A percentile compares a stretch with the other conserved stretches of the same genome.
These are phyloP conservation scores for Tragulus kanchil DNA, from an alignment of 2,113 vertebrate species.

Conservation along the genomic window DNA sequence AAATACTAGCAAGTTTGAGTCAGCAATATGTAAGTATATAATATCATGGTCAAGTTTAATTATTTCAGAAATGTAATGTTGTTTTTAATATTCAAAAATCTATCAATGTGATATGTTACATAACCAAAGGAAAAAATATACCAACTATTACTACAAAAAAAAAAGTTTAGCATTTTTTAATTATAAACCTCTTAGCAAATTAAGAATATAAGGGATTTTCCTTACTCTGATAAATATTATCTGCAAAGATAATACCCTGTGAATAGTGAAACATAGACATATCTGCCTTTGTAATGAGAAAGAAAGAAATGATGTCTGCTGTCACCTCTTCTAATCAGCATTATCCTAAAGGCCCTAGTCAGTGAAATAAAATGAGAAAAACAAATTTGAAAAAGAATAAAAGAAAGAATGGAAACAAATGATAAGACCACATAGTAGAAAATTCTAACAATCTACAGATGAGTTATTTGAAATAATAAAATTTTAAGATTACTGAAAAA, in stretches of 20 bases:
- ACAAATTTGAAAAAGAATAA: not conserved
- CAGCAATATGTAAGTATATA: not conserved
- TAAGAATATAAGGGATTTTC: not conserved
- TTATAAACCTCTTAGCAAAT: not conserved
- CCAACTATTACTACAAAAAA: not conserved
- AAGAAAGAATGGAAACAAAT: not conserved
- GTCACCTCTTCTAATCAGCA: not conserved
- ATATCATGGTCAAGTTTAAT: not conserved
- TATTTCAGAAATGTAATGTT: not conserved
- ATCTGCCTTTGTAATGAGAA: not conserved
- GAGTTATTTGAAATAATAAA: constrained; percentile 2
- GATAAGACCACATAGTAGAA: not conserved
- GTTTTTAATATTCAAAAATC: not conserved
- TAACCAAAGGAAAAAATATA: not conserved
- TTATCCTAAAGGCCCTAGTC: not conserved
- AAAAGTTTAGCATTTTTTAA: not conserved
- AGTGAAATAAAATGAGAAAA: not conserved
- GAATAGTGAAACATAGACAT: not conserved
- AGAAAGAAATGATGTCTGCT: not conserved
- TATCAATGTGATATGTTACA: not conserved
- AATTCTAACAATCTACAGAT: not conserved
- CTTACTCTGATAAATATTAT: not conserved
- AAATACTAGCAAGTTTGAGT: not conserved
- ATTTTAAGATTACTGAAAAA: not conserved
- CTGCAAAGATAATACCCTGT: not conserved